Evolutionary conservation across 1,140 invertebrate species (phyloP).

Genomic region (Campoletis sonorensis): DNA sequence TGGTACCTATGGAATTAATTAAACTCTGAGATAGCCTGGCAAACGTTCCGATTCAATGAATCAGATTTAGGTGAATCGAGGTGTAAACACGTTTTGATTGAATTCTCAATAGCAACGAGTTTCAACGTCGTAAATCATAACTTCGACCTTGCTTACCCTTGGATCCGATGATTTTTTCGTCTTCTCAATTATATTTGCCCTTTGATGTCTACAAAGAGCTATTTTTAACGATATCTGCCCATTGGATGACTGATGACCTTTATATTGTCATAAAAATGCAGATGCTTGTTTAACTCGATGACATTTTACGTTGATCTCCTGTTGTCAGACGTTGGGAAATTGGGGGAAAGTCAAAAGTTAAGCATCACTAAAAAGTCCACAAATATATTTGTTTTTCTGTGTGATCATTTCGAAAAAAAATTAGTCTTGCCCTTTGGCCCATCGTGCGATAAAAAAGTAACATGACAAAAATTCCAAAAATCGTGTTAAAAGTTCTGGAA

Average conservation of each 20-base stretch:
- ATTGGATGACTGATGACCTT: no score
- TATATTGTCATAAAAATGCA: neutral
- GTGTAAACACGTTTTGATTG: conserved; percentile 71
- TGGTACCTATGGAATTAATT: conserved; percentile 49
- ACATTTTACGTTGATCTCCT: no score
- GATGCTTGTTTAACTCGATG: neutral
- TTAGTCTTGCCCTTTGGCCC: no score
- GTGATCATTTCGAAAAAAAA: no score
- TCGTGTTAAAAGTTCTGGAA: no score
- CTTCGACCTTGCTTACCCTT: neutral
- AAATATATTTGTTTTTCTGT: no score
- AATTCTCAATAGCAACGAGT: conserved; percentile 61
- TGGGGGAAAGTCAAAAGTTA: no score
- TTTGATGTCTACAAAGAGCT: neutral
- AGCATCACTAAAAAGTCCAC: no score
- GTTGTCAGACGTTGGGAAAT: no score
- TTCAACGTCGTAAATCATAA: neutral
- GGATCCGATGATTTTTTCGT: neutral
- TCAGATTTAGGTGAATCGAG: conserved; percentile 68
- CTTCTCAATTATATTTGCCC: neutral
- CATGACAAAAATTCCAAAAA: no score
- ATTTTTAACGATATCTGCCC: neutral
- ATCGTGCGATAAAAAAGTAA: no score
- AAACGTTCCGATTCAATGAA: conserved; percentile 69
- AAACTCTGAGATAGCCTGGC: conserved; percentile 61